Evolutionary conservation across 1,140 invertebrate species (phyloP).

Genomic region (Atta colombica): DNA sequence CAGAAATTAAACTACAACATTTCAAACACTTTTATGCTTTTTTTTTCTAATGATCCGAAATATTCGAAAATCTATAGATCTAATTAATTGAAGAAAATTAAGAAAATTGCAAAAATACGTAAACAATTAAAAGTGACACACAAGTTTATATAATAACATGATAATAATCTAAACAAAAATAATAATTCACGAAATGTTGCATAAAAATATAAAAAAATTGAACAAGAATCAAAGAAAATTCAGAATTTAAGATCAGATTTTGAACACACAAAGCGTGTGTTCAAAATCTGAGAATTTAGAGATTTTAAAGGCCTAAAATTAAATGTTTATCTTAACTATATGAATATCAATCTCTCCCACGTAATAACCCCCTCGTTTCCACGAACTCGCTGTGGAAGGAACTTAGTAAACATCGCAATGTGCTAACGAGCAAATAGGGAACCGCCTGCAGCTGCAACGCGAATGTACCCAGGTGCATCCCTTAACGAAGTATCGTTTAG

Average conservation of each 20-base stretch:
- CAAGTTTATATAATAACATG: not conserved
- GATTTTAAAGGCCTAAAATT: conserved; percentile 15
- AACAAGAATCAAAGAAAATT: not conserved
- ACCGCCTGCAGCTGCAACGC: conserved; percentile 50
- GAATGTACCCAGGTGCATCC: conserved; percentile 54
- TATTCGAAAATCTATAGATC: not conserved
- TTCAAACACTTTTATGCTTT: not conserved
- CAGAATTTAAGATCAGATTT: not conserved
- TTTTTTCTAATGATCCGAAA: not conserved
- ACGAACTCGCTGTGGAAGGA: conserved; percentile 45
- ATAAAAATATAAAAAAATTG: not conserved
- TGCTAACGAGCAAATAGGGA: conserved; percentile 64
- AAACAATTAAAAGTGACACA: not conserved
- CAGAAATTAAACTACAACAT: not conserved
- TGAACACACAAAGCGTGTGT: not conserved
- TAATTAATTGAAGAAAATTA: not conserved
- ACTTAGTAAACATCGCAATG: conserved; percentile 64
- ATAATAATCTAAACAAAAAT: conserved; percentile 1
- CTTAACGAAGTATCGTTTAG: conserved; percentile 56
- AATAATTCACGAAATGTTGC: not conserved
- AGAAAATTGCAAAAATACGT: not conserved
- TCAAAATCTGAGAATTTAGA: not conserved
- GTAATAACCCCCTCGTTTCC: conserved; percentile 20
- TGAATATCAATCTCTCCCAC: not conserved
- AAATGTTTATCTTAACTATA: conserved; percentile 41